A percentile compares a stretch with the other conserved stretches of the same genome.
Conservation (phyloP, 2,888 invertebrate genomes). For the Cosmorhoe ocellata region DNA sequence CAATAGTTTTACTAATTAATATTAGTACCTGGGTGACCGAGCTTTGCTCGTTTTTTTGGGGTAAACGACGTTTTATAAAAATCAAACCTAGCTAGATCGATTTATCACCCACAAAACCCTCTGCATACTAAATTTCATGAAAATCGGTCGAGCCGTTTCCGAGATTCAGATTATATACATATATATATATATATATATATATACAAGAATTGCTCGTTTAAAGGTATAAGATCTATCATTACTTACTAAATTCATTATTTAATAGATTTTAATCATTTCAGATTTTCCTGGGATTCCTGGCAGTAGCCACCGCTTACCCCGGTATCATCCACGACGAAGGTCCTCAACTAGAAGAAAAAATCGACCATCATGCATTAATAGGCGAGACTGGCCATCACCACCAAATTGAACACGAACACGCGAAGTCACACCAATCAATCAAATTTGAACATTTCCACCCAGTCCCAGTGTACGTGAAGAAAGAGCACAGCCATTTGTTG, state of each 20-base stretch:
- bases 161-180: too few species aligned
- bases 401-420: slow-evolving; percentile 84
- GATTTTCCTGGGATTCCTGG: slow-evolving; percentile 77
- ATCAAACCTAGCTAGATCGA: too few species aligned
- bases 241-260: background rate
- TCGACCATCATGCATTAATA: slow-evolving; percentile 64
- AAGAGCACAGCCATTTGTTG: slow-evolving; percentile 84
- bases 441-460: slow-evolving; percentile 87
- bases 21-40: too few species aligned
- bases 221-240: too few species aligned
- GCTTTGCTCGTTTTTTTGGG: too few species aligned
- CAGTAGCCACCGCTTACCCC: slow-evolving; percentile 71
- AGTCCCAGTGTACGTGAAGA: slow-evolving; percentile 86
- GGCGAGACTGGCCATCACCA: slow-evolving; percentile 82
- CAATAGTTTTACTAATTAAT: slow-evolving; percentile 30
- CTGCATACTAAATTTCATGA: too few species aligned
- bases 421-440: slow-evolving; percentile 87
- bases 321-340: slow-evolving; percentile 72
- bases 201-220: too few species aligned
- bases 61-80: too few species aligned
- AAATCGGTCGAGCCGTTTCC: too few species aligned
- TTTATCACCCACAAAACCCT: too few species aligned
- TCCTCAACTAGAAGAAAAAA: slow-evolving; percentile 65
- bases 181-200: slow-evolving; percentile 5
- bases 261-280: slow-evolving; percentile 41